Conservation (phyloP, 2,113 vertebrate genomes). For the Lutjanus erythropterus region DNA sequence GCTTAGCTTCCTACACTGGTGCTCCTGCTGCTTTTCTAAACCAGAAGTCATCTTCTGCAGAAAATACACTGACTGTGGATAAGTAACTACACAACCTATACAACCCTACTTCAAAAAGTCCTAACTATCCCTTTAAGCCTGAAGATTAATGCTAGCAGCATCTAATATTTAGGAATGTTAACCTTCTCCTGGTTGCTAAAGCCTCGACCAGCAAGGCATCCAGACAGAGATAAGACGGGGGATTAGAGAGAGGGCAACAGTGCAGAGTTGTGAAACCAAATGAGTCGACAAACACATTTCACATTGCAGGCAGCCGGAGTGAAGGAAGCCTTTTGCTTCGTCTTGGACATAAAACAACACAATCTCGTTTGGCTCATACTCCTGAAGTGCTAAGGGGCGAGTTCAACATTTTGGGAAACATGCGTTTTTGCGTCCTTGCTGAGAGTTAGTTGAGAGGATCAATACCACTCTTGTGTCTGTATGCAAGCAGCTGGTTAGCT, state of each 20-base stretch:
- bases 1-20: no score
- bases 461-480: neutral
- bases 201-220: constrained; percentile 76
- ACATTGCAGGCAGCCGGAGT: constrained; percentile 15
- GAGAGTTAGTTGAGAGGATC: neutral
- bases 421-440: neutral
- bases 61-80: no score
- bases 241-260: neutral
- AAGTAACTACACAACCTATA: no score
- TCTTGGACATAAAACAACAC: neutral
- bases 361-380: constrained; percentile 3
- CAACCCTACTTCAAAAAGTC: no score
- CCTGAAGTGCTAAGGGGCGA: neutral
- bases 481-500: no score
- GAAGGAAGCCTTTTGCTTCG: neutral
- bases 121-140: no score
- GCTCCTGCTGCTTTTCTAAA: no score
- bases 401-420: neutral
- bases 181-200: constrained; percentile 1
- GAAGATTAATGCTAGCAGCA: constrained; percentile 49
- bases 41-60: no score
- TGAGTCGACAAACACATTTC: constrained; percentile 16
- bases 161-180: constrained; percentile 28
- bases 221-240: neutral
- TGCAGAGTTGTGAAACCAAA: neutral